These are phyloP conservation scores for Neolamprologus sp. DNA, from an alignment of 2,113 vertebrate species.

Conservation along the genomic window DNA sequence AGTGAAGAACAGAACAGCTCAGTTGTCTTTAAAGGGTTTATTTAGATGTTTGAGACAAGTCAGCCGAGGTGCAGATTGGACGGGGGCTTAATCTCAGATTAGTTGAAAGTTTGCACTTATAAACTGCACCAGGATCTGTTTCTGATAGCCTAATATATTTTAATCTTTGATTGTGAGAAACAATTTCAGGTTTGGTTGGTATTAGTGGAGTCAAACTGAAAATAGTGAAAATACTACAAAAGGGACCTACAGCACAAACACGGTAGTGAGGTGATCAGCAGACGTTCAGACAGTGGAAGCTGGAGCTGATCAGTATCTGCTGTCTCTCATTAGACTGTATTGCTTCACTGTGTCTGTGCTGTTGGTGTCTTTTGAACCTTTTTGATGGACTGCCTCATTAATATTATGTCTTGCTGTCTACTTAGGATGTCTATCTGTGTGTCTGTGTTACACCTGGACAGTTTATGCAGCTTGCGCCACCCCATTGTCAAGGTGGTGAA, in stretches of 20 bases:
- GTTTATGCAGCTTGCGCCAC: fast-evolving
- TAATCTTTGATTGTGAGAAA: neutral
- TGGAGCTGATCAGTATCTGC: neutral
- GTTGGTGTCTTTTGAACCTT: neutral
- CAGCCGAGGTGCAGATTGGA: neutral
- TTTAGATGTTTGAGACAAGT: neutral
- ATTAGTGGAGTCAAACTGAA: neutral
- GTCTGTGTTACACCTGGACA: fast-evolving
- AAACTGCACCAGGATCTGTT: neutral
- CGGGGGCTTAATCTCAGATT: neutral
- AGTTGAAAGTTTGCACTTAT: neutral
- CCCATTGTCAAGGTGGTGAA: neutral
- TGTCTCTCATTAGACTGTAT: neutral
- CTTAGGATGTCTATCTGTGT: neutral
- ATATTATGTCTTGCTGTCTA: neutral
- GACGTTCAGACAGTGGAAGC: neutral
- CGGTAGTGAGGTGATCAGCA: neutral
- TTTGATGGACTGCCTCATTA: fast-evolving
- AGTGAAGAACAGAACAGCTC: neutral
- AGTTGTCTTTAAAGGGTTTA: neutral
- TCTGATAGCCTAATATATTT: neutral
- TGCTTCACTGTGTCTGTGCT: neutral
- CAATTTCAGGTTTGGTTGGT: fast-evolving
- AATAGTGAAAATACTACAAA: neutral
- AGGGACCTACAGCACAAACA: fast-evolving